phyloP scores from a whole-genome alignment of 2,113 vertebrate genomes.

The Dolichallabes microphthalmus region DNA sequence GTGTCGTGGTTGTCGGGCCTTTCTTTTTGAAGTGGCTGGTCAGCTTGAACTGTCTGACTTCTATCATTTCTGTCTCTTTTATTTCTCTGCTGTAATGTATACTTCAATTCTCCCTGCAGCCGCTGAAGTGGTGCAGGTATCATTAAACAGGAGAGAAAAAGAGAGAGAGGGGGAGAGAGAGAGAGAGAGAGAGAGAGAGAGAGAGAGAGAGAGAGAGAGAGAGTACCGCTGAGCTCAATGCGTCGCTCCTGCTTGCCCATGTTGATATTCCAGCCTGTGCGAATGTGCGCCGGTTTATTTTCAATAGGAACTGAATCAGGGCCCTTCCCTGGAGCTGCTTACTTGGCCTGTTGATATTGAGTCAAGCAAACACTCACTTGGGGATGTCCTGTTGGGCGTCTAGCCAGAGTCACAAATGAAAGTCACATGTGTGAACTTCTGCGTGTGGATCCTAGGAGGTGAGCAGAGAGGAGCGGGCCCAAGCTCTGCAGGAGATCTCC shows the following conservation, averaged over 20 bases:
- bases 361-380: constrained; percentile 73
- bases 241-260: constrained; percentile 52
- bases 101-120: constrained; percentile 92
- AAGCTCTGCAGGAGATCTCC: constrained; percentile 26
- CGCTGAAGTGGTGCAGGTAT: constrained; percentile 94
- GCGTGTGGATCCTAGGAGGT: constrained; percentile 32
- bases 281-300: constrained; percentile 67
- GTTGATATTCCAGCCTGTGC: constrained; percentile 63
- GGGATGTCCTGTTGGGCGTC: constrained; percentile 75
- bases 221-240: neutral
- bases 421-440: constrained; percentile 71
- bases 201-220: constrained; percentile 4
- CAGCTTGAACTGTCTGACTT: constrained; percentile 98
- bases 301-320: constrained; percentile 64
- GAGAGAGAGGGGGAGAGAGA: neutral
- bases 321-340: constrained; percentile 57
- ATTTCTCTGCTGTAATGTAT: constrained; percentile 89
- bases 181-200: too few relatives aligned
- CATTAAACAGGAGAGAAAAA: constrained; percentile 78
- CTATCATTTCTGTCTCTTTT: constrained; percentile 95
- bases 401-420: constrained; percentile 70
- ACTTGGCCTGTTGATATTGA: constrained; percentile 71
- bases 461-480: constrained; percentile 30
- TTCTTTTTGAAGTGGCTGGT: constrained; percentile 96
- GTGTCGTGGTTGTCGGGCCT: constrained; percentile 85